Evolutionary conservation across 2,888 invertebrate genomes (phyloP), one percentile per base, ranked within the genome.

Genomic region (Caenorhabditis japonica): DNA sequence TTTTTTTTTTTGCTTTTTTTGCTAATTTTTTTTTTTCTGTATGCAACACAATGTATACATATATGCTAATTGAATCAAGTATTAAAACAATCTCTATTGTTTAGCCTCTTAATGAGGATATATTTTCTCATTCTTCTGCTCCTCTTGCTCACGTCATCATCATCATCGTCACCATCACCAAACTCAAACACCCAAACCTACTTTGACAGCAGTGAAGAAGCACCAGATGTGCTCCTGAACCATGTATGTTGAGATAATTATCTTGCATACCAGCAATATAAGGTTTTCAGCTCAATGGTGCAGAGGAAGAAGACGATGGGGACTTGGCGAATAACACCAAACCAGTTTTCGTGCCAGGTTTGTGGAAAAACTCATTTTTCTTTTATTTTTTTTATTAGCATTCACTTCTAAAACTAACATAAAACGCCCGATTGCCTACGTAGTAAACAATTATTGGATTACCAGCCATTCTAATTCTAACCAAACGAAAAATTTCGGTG

Each of bases 131-230:
- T 51, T 13, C 34, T 51, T 15, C 36, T 51, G 10, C 15, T 46
- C 34, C 25, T 41, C 38, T 27, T 47, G 0, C 17, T 38, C 10
- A 21, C 21, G 7, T 27, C 38, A 17, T 36, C 36, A 12, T 27
- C 36, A 19, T 17, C 43, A 44, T 17, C 44, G 0, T 19, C 12
- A 25, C 8, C 43, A 49, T 12, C 38, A 33, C 8, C 56, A 7
- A 41, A 34, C 15, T 15, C 39, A 19, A 46, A 52, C 2, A 66
- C 66, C n/a, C 66, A 73, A 51, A 15, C 46, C 3, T 73, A 73
- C 34, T 55, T 66, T n/a, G 73, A 73, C 34, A 73, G 73, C 39
- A 66, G 66, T 49, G 73, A 73, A 46, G 73, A 73, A 43, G 60
- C 64, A 12, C 73, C 73, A 3, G 49, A 59, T 34, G 56, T 73